These are phyloP conservation scores for Calliscelio sp. DNA, from an alignment of 2,888 invertebrate genomes.

Conservation along the genomic window DNA sequence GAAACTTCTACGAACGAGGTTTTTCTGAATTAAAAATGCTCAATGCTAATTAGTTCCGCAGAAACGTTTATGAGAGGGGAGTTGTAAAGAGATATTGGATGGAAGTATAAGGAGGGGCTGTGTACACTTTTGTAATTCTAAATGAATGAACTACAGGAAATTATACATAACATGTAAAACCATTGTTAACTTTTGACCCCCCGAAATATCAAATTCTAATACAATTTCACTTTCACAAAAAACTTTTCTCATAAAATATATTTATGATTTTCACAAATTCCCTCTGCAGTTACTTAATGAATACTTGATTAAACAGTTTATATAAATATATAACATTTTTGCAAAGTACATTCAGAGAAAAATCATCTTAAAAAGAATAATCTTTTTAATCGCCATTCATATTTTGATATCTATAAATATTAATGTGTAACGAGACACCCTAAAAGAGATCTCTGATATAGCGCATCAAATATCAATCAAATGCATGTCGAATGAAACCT, in stretches of 20 bases:
- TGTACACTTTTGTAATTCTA: conserved; percentile 80
- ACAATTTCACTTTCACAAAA: no score
- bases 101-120: conserved; percentile 76
- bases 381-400: neutral
- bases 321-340: no score
- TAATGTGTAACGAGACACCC: conserved; percentile 9
- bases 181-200: no score
- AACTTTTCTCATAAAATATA: no score
- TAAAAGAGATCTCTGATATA: conserved; percentile 35
- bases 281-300: no score
- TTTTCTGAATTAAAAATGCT: conserved; percentile 84
- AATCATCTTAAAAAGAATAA: neutral
- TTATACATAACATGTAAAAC: conserved; percentile 79
- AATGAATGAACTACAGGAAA: conserved; percentile 84
- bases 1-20: conserved; percentile 71
- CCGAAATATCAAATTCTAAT: no score
- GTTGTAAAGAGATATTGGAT: conserved; percentile 64
- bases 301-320: no score
- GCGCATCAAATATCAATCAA: conserved; percentile 72
- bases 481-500: conserved; percentile 72
- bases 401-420: conserved; percentile 26
- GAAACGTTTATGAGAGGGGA: conserved; percentile 80
- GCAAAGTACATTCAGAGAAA: no score
- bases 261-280: no score
- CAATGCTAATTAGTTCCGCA: conserved; percentile 85